These are phyloP conservation scores for Bolborhynchus lineola DNA, from an alignment of 2,113 vertebrate genomes.

Conservation along the genomic window DNA sequence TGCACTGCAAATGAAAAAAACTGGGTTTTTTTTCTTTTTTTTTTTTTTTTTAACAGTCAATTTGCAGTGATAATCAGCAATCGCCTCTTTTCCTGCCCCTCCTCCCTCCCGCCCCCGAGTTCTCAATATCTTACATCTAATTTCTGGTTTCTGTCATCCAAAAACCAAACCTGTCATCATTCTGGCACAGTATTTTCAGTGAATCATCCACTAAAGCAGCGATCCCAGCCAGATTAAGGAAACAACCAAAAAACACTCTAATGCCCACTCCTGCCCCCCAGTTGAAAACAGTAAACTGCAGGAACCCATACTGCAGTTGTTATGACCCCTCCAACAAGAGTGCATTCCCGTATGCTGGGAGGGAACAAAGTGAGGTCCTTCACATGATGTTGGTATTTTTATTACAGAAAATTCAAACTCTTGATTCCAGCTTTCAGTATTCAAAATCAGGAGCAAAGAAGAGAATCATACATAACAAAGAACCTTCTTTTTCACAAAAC, in stretches of 20 bases:
- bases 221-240: background rate
- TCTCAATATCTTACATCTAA: background rate
- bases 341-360: background rate
- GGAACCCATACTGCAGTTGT: background rate
- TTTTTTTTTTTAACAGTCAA: background rate
- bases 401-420: background rate
- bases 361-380: background rate
- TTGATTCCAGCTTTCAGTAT: background rate
- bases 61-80: background rate
- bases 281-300: background rate
- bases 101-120: background rate
- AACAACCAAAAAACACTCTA: background rate
- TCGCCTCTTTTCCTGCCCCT: background rate
- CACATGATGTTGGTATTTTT: background rate
- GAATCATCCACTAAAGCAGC: background rate
- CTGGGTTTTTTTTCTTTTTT: rapidly evolving
- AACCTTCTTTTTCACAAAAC: background rate
- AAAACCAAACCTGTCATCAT: background rate
- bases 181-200: background rate
- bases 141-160: background rate
- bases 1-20: background rate
- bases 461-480: background rate
- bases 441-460: background rate
- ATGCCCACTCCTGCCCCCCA: rapidly evolving
- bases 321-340: background rate